Percentiles rank a stretch among this genome's conserved stretches.
Conservation (phyloP, 2,113 vertebrate genomes). For the Tinamus guttatus region DNA sequence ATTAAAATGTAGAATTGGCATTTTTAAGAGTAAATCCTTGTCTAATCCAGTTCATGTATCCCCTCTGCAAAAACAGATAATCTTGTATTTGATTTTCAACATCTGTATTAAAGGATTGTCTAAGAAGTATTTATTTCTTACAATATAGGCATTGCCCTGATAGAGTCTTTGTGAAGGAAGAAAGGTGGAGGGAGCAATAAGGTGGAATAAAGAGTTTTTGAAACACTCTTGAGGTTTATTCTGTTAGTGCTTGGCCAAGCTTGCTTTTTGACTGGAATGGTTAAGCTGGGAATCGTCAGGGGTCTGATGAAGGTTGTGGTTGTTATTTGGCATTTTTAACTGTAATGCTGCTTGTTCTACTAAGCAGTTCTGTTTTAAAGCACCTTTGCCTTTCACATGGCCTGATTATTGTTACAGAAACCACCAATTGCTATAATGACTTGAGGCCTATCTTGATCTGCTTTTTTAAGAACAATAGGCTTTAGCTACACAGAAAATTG, state of each 20-base stretch:
- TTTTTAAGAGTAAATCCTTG: background rate
- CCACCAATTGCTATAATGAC: background rate
- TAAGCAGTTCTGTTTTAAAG: background rate
- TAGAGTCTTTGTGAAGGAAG: background rate
- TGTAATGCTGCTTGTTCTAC: background rate
- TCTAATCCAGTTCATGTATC: background rate
- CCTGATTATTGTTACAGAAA: background rate
- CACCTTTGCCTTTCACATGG: background rate
- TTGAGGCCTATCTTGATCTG: background rate
- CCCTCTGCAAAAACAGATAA: background rate
- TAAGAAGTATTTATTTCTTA: background rate
- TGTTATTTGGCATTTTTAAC: background rate
- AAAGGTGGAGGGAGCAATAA: background rate
- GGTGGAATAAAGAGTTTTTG: background rate
- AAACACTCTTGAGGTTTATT: background rate
- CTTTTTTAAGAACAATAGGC: background rate
- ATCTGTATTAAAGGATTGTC: fast-evolving
- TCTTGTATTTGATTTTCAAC: background rate
- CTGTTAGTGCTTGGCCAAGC: background rate
- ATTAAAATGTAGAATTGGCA: background rate
- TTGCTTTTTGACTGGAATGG: background rate
- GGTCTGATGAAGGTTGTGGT: background rate
- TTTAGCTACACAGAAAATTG: background rate
- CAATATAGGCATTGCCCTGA: fast-evolving
- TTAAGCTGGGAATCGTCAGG: background rate